Evolutionary conservation across 1,140 invertebrate genomes (phyloP).

Genomic region (Drosophila serrata): DNA sequence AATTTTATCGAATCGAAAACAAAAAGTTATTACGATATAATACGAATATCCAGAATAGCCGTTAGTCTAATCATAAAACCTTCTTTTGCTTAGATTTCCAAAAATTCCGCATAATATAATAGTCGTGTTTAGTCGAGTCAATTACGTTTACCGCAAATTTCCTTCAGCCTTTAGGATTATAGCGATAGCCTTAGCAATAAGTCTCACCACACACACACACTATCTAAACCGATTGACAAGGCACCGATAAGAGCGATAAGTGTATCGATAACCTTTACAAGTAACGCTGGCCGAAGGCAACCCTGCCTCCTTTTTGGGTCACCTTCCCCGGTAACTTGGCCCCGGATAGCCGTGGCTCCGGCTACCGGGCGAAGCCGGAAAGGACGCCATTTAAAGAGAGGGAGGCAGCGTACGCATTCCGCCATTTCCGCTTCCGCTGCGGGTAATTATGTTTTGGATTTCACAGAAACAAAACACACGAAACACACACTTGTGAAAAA

Average conservation of each 20-base stretch:
- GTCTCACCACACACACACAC: background rate
- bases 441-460: constrained; percentile 75
- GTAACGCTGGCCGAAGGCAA: constrained; percentile 17
- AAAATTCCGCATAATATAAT: constrained; percentile 6
- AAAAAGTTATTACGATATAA: constrained; percentile 5
- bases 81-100: constrained; percentile 20
- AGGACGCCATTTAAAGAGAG: background rate
- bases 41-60: constrained; percentile 15
- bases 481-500: constrained; percentile 9
- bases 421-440: constrained; percentile 12
- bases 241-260: constrained; percentile 22
- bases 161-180: constrained; percentile 1
- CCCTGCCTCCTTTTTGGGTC: background rate
- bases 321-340: background rate
- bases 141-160: constrained; percentile 45
- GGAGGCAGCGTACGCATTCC: constrained; percentile 24
- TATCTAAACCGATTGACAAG: constrained; percentile 9
- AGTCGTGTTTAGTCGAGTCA: constrained; percentile 36
- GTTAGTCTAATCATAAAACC: constrained; percentile 14
- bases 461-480: constrained; percentile 3
- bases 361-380: background rate
- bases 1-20: constrained; percentile 26
- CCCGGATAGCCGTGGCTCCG: constrained; percentile 28
- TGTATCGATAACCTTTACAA: constrained; percentile 38
- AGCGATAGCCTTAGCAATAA: constrained; percentile 9